Evolutionary conservation across 1,140 invertebrate species (phyloP).

Genomic region (Aphelinus atriplicis): DNA sequence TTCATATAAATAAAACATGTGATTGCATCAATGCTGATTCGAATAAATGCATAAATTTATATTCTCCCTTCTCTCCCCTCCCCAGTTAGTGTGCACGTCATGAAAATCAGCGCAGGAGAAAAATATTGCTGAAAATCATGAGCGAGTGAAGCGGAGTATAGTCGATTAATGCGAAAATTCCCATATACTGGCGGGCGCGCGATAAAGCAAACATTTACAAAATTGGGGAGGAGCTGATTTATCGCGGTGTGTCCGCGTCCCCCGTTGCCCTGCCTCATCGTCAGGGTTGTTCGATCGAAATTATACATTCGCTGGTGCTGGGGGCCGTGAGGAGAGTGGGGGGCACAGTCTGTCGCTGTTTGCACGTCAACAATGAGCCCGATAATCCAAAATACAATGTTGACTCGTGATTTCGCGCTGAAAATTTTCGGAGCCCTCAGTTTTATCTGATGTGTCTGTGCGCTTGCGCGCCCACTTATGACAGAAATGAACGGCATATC

Average conservation of each 20-base stretch:
- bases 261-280: not conserved
- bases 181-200: too few species aligned
- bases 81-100: too few species aligned
- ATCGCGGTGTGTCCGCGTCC: not conserved
- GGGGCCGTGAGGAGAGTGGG: not conserved
- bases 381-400: slow-evolving; percentile 21
- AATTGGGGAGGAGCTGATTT: slow-evolving; percentile 12
- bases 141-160: too few species aligned
- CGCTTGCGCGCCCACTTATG: too few species aligned
- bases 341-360: not conserved
- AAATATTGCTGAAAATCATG: too few species aligned
- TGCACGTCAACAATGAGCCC: slow-evolving; percentile 1
- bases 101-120: too few species aligned
- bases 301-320: not conserved
- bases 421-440: not conserved
- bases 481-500: too few species aligned
- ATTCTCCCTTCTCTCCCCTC: too few species aligned
- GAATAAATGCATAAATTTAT: too few species aligned
- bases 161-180: too few species aligned
- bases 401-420: slow-evolving; percentile 7
- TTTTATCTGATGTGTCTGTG: not conserved
- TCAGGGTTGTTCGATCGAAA: slow-evolving; percentile 4
- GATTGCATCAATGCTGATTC: too few species aligned
- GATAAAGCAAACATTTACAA: slow-evolving; percentile 16
- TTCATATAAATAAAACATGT: too few species aligned